Base-by-base conservation (phyloP, 2,888 invertebrate genomes). In the Ischnus inquisitorius region DNA sequence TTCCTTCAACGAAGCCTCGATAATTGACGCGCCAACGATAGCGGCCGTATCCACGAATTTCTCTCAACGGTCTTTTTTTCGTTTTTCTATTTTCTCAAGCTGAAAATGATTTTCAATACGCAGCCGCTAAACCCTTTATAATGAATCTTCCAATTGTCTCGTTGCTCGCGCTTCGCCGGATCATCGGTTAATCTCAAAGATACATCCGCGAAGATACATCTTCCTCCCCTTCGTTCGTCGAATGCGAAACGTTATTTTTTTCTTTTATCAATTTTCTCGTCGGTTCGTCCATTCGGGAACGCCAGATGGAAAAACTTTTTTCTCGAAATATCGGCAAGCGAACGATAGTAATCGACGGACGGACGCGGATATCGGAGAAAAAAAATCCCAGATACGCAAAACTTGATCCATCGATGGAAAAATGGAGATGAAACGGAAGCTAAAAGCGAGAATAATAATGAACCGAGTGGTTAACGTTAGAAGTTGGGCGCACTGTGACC, bases 361-460 rank as follows among this genome's bases (percentile, higher is more conserved):
- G 8, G 19, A 62, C 14, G 41, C 12, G 19, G 19, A 43, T 28
- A 34, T 22, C 4, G 14, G 39, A 54, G n/a, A 41, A 67, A 48
- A 64, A 71, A 57, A 46, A 60, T 22, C 8, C 19, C 54, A 28
- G 39, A 71, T 6, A 28, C 54, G 19, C 12, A 6, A 48, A 72
- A 78, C 71, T 82, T 72, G 72, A 82, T 82, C 60, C 57, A 54
- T 51, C 71, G 16, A 60, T 41, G 67, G 28, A 34, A 62, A 43
- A 76, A 65, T 8, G 22, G 54, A 19, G 12, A 22, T 54, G 22
- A 68, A 28, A 28, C n/a, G n/a, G 5, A n/a, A 78, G 82, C 71
- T 72, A 72, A 77, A 78, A 78, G 82, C 82, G 64, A 67, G 72
- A 28, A 82, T 82, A 82, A 82, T 82, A 77, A 82, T 82, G 82